Evolutionary conservation across 2,888 invertebrate genomes (phyloP).

Genomic region (Pimpla rufipes): DNA sequence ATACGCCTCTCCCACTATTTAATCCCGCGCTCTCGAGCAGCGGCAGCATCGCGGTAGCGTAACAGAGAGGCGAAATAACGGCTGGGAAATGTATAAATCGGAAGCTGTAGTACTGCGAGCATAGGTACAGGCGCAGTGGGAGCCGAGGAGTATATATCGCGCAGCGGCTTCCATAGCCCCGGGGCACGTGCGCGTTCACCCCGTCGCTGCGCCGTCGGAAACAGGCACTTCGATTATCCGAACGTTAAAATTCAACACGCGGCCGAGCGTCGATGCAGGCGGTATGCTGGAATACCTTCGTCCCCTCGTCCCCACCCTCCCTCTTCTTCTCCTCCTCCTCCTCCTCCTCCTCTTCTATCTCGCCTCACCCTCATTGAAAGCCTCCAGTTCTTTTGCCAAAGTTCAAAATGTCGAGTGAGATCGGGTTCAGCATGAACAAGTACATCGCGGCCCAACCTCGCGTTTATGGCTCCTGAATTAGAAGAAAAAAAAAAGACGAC

Average conservation of each 20-base stretch:
- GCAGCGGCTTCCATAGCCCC: constrained; percentile 1
- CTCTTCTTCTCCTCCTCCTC: neutral
- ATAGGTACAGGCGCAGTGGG: constrained; percentile 26
- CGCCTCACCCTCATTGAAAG: constrained; percentile 22
- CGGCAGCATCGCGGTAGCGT: constrained; percentile 9
- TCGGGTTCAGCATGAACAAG: constrained; percentile 37
- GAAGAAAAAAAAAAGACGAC: neutral
- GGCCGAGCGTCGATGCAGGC: constrained; percentile 52
- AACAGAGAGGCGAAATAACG: constrained; percentile 51
- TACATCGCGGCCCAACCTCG: neutral
- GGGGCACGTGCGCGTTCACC: constrained; percentile 55
- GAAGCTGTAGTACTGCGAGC: constrained; percentile 43
- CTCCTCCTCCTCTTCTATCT: constrained; percentile 12
- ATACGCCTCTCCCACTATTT: constrained; percentile 50
- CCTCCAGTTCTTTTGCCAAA: constrained; percentile 39
- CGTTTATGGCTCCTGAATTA: constrained; percentile 14
- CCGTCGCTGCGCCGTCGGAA: constrained; percentile 44
- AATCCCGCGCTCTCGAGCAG: constrained; percentile 48
- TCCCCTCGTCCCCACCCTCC: neutral
- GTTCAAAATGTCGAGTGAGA: constrained; percentile 46
- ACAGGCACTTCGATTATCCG: constrained; percentile 68
- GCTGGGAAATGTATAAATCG: constrained; percentile 58
- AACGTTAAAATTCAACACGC: constrained; percentile 67
- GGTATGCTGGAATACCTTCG: constrained; percentile 60
- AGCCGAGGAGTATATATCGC: constrained; percentile 41